Percentiles rank a stretch among this genome's conserved stretches.
Evolutionary conservation across 2,113 vertebrate species (phyloP).

Genomic region (Delphinapterus leucas): DNA sequence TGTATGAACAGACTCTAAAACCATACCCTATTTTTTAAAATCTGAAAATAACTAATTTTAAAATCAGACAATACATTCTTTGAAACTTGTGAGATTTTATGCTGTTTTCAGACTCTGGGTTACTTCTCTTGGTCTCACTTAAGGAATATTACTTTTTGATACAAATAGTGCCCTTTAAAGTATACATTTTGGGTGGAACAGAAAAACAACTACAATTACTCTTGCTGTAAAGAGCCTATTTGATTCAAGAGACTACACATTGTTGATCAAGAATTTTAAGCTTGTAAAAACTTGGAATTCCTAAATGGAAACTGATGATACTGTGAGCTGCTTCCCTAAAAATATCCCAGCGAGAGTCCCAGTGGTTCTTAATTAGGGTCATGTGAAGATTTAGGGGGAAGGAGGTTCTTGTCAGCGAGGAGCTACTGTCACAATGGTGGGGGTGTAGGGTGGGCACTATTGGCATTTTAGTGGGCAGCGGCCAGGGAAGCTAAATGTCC

Average conservation of each 20-base stretch:
- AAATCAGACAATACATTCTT: slow-evolving; percentile 4
- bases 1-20: slow-evolving; percentile 57
- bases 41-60: slow-evolving; percentile 41
- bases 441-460: slow-evolving; percentile 5
- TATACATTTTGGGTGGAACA: not conserved
- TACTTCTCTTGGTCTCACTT: slow-evolving; percentile 2
- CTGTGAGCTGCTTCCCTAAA: not conserved
- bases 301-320: slow-evolving; percentile 22
- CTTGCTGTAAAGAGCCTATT: not conserved
- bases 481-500: slow-evolving; percentile 5
- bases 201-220: not conserved
- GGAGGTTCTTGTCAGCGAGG: not conserved
- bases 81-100: slow-evolving; percentile 12
- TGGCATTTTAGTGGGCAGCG: slow-evolving; percentile 57
- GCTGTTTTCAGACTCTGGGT: not conserved
- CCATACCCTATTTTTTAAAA: slow-evolving; percentile 9
- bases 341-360: not conserved
- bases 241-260: not conserved
- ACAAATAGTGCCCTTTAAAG: not conserved
- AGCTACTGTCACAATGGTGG: not conserved
- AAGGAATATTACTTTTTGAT: slow-evolving; percentile 18
- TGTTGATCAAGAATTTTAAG: not conserved
- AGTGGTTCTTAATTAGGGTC: not conserved
- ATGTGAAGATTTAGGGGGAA: not conserved
- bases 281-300: not conserved